phyloP scores from a whole-genome alignment of 2,113 vertebrate species.

The Gallinago jamesoni region DNA sequence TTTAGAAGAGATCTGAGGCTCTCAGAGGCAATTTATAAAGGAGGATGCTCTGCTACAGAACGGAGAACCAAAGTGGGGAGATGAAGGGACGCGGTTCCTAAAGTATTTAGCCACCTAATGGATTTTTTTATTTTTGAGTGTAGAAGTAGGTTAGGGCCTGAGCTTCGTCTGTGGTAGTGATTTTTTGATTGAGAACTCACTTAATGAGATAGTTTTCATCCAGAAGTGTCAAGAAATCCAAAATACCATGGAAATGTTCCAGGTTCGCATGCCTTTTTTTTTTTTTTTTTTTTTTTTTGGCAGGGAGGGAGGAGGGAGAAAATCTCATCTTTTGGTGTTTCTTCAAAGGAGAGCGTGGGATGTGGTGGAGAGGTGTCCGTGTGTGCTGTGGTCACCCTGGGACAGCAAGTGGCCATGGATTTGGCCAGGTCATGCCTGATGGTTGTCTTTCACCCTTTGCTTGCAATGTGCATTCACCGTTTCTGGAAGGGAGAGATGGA shows the following conservation, averaged over 20 bases:
- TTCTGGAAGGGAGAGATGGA: not conserved
- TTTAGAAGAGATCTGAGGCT: slow-evolving; percentile 55
- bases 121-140: slow-evolving; percentile 33
- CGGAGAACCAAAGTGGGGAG: not conserved
- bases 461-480: not conserved
- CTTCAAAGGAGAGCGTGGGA: not conserved
- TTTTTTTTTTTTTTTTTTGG: not conserved
- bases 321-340: not conserved
- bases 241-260: not conserved
- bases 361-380: fast-evolving
- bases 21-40: slow-evolving; percentile 54
- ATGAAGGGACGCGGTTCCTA: slow-evolving; percentile 29
- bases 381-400: not conserved
- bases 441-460: not conserved
- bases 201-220: slow-evolving; percentile 7
- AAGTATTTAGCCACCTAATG: slow-evolving; percentile 59
- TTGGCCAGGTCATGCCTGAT: not conserved
- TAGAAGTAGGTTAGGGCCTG: slow-evolving; percentile 36
- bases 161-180: not conserved
- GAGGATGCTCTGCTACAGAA: slow-evolving; percentile 4
- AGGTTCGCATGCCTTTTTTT: not conserved
- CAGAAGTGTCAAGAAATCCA: not conserved
- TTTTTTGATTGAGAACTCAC: slow-evolving; percentile 27
- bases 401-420: not conserved
- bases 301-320: fast-evolving